These are phyloP conservation scores for Tolmerus cingulatus DNA, from an alignment of 2,888 invertebrate species.

Conservation along the genomic window DNA sequence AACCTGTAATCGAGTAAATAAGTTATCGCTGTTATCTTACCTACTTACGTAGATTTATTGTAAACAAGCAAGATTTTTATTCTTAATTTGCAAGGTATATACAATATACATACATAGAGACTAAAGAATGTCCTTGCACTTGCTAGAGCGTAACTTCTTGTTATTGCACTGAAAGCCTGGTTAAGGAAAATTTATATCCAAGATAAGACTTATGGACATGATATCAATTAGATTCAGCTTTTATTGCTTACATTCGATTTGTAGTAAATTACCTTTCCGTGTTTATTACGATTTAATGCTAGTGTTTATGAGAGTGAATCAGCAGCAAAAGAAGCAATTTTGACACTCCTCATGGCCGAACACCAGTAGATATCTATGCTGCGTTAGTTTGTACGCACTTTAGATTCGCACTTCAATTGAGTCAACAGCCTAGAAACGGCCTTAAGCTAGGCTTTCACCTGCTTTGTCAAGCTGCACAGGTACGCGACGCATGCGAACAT, in stretches of 20 bases:
- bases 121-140: neutral
- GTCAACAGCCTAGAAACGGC: constrained; percentile 38
- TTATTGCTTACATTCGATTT: neutral
- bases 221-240: neutral
- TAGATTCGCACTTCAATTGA: constrained; percentile 24
- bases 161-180: neutral
- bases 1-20: neutral
- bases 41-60: neutral
- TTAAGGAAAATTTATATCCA: neutral
- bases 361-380: neutral
- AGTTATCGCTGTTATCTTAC: neutral
- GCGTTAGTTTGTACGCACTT: neutral
- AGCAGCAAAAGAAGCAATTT: neutral
- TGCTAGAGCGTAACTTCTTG: neutral
- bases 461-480: constrained; percentile 20
- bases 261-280: neutral
- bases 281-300: neutral
- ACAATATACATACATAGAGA: too few species aligned
- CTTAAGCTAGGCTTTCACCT: constrained; percentile 28
- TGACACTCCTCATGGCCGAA: neutral
- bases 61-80: neutral
- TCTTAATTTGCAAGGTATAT: neutral
- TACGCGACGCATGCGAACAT: neutral
- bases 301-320: neutral
- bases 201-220: neutral